Evolutionary conservation across 2,888 invertebrate species (phyloP), one percentile per base, ranked within the genome.

Genomic region (Lathronympha strigana): DNA sequence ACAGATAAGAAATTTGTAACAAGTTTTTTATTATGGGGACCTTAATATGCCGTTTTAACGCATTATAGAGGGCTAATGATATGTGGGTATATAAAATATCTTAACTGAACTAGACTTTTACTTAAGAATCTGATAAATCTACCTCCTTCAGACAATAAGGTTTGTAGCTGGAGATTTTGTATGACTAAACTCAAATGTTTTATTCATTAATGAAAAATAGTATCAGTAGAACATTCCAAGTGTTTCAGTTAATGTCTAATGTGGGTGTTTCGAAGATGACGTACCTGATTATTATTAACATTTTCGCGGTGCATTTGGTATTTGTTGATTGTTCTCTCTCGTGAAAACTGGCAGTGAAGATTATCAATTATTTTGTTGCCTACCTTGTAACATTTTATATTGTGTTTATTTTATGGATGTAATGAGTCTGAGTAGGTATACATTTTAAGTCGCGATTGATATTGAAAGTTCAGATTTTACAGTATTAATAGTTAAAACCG

Each of bases 251-350:
- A 36, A 13, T 17, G 19, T 31, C n/a, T 36, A 36, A 36, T 23
- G 19, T 47, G 6, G 13, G 17, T 31, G 17, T 28, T 33, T 51
- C 33, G 36, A 38, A 36, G 36, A 53, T 36, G 1, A 36, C 36
- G n/a, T n/a, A 33, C 21, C 28, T 45, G n/a, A n/a, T n/a, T n/a
- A n/a, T 21, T 45, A 13, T 21, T 21, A 9, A 19, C n/a, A 23
- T 9, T 15, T 21, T 53, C 38, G 23, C 21, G 33, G n/a, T 54
- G 38, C 54, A 40, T 38, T 38, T 54, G 54, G 17, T 54, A 40
- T 57, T 57, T 31, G 43, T 28, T 43, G 31, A 57, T 43, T 57
- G 57, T 57, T 28, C 40, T 40, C 28, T 55, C 17, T 55, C 25
- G 40, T 45, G 43, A 45, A 45, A 45, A 57, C 43, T 45, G 31